Evolutionary conservation across 2,113 vertebrate species (phyloP).

Genomic region (Candoia aspera): DNA sequence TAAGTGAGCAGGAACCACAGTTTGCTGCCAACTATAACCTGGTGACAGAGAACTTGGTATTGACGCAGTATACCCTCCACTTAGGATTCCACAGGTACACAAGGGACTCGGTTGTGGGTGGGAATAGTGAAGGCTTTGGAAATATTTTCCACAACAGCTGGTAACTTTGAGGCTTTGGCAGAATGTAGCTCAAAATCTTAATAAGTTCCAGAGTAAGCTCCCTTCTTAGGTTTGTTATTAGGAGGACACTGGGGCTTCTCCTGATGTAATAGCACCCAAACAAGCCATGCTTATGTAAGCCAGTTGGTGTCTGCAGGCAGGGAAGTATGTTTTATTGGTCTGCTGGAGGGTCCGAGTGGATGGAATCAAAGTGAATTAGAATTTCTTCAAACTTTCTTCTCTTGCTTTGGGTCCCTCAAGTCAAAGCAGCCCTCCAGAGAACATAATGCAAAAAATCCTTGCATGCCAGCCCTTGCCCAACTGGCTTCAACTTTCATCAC

Average conservation of each 20-base stretch:
- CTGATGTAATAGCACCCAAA: neutral
- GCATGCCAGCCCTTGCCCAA: neutral
- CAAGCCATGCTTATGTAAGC: neutral
- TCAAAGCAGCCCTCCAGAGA: neutral
- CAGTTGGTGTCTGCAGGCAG: no score
- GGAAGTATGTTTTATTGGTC: neutral
- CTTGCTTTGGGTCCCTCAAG: neutral
- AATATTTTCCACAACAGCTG: neutral
- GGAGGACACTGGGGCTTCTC: neutral
- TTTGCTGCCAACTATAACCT: conserved; percentile 91
- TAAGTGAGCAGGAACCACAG: conserved; percentile 79
- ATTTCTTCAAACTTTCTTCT: neutral
- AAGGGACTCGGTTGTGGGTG: no score
- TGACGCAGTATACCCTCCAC: conserved; percentile 91
- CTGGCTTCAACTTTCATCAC: neutral
- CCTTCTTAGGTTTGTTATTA: neutral
- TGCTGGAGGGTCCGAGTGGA: no score
- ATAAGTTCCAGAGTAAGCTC: neutral
- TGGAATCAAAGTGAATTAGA: neutral
- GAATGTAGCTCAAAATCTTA: neutral
- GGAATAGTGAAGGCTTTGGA: neutral
- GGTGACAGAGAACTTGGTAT: conserved; percentile 94
- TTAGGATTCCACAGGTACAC: conserved; percentile 93
- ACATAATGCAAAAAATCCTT: neutral
- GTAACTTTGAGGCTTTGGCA: neutral